Percentiles rank a stretch among this genome's conserved stretches.
These are phyloP conservation scores for Dasyurus viverrinus DNA, from an alignment of 2,113 vertebrate genomes.

Conservation along the genomic window DNA sequence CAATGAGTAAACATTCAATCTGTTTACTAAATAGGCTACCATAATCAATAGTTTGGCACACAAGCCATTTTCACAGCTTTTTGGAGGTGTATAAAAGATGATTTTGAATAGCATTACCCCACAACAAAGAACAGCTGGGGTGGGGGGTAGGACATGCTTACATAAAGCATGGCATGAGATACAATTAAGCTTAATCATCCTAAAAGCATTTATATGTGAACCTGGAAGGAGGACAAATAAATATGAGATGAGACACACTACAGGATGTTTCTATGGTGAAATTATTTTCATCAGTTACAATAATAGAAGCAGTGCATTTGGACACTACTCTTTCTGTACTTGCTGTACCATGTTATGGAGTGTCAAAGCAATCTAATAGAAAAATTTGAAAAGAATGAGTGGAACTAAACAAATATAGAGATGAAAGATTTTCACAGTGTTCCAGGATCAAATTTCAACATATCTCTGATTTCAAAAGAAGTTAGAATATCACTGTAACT, in stretches of 20 bases:
- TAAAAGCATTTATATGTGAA: not conserved
- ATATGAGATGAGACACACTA: not conserved
- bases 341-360: not conserved
- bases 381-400: not conserved
- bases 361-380: not conserved
- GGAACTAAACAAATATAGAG: not conserved
- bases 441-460: not conserved
- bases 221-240: not conserved
- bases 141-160: not conserved
- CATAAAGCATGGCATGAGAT: not conserved
- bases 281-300: not conserved
- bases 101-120: not conserved
- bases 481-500: not conserved
- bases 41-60: not conserved
- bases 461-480: not conserved
- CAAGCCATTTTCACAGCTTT: not conserved
- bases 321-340: not conserved
- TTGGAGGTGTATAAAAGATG: not conserved
- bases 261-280: not conserved
- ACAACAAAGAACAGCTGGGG: not conserved
- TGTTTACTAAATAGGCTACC: not conserved
- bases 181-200: not conserved
- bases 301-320: not conserved
- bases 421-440: not conserved
- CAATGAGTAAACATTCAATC: not conserved